Evolutionary conservation across 2,888 invertebrate genomes (phyloP).

Genomic region (Cartodere bifasciata): DNA sequence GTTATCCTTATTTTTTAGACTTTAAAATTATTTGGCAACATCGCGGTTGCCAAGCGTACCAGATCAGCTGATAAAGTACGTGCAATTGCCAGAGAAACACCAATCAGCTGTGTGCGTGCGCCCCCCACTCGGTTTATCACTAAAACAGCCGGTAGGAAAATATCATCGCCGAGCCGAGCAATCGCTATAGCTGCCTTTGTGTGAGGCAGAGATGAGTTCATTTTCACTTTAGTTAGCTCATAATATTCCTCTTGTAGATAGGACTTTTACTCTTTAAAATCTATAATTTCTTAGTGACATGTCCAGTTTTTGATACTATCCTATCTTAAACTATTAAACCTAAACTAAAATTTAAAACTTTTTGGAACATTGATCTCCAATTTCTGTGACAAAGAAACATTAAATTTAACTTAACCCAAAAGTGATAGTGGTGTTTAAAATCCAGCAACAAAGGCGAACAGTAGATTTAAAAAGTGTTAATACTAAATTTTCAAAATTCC

Average conservation of each 20-base stretch:
- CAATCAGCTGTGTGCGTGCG: constrained; percentile 21
- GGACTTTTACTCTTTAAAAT: too few species aligned
- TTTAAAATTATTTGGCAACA: too few species aligned
- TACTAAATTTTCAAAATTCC: constrained; percentile 32
- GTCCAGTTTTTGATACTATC: too few species aligned
- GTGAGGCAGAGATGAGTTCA: too few species aligned
- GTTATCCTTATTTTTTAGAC: too few species aligned
- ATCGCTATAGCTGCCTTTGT: too few species aligned
- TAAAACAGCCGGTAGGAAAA: neutral
- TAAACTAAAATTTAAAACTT: too few species aligned
- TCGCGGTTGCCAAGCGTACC: constrained; percentile 22
- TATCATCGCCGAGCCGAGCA: neutral
- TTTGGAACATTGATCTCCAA: neutral
- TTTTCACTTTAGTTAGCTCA: too few species aligned
- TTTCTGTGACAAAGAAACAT: neutral
- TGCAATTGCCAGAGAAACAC: constrained; percentile 21
- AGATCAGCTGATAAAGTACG: constrained; percentile 25
- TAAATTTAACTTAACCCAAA: neutral
- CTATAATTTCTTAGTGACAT: too few species aligned
- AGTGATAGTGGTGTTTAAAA: neutral
- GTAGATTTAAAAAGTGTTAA: neutral
- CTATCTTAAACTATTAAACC: too few species aligned
- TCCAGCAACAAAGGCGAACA: neutral
- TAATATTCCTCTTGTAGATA: too few species aligned
- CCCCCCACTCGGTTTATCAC: neutral